These are phyloP conservation scores for Synodontis membranacea DNA, from an alignment of 2,113 vertebrate species.

Conservation along the genomic window DNA sequence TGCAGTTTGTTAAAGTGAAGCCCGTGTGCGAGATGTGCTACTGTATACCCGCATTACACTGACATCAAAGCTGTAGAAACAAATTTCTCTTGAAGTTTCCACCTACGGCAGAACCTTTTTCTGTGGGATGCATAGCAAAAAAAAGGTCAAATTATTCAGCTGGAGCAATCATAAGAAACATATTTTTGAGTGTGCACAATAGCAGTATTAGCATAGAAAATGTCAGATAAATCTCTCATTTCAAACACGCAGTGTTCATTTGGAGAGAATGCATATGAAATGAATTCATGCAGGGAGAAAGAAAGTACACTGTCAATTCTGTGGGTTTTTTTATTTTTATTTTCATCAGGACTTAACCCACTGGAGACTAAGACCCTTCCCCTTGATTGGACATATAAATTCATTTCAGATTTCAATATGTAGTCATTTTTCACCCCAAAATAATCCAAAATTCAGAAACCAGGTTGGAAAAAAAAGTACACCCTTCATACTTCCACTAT, in stretches of 20 bases:
- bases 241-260: neutral
- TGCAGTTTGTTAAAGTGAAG: neutral
- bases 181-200: neutral
- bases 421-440: neutral
- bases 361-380: no score
- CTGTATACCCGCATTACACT: constrained; percentile 1
- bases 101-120: neutral
- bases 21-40: neutral
- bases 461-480: neutral
- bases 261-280: neutral
- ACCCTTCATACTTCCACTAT: neutral
- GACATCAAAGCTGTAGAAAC: constrained; percentile 13
- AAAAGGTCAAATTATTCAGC: constrained; percentile 16
- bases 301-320: neutral
- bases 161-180: constrained; percentile 13
- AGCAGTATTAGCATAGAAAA: constrained; percentile 10
- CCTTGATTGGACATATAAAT: no score
- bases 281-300: neutral
- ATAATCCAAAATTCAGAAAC: neutral
- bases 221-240: neutral
- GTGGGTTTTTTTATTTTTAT: neutral
- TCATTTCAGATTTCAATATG: neutral
- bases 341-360: no score
- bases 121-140: neutral
- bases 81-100: constrained; percentile 14